phyloP scores from a whole-genome alignment of 2,797 vertebrate species.

The Heterohyrax brucei region DNA sequence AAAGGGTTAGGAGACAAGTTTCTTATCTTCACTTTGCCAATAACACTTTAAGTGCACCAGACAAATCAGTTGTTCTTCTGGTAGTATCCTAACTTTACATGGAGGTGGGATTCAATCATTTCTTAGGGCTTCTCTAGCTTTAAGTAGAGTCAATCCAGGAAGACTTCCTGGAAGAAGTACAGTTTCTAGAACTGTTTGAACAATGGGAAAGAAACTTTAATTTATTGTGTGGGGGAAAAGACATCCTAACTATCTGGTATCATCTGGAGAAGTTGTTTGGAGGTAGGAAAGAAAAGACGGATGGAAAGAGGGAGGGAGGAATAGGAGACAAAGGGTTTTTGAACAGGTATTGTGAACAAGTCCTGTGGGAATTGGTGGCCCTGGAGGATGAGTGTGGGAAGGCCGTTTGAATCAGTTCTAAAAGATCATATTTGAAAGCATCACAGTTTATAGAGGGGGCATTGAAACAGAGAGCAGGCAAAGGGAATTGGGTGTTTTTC shows the following conservation, averaged over 20 bases:
- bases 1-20: background rate
- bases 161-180: conserved; percentile 49
- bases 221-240: background rate
- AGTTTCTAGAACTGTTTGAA: background rate
- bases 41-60: background rate
- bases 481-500: background rate
- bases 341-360: background rate
- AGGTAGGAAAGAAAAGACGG: background rate
- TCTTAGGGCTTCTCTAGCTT: conserved; percentile 33
- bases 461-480: background rate
- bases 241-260: background rate
- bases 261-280: background rate
- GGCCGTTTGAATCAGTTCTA: background rate
- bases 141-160: background rate
- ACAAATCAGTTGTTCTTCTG: background rate
- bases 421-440: background rate
- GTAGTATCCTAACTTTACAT: background rate
- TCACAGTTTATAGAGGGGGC: background rate
- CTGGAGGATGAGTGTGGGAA: background rate
- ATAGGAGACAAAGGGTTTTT: background rate
- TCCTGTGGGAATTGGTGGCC: background rate
- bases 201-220: background rate
- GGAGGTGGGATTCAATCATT: conserved; percentile 16
- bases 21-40: background rate
- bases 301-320: background rate